Conservation (phyloP, 2,113 vertebrate genomes). For the Prinia subflava region DNA sequence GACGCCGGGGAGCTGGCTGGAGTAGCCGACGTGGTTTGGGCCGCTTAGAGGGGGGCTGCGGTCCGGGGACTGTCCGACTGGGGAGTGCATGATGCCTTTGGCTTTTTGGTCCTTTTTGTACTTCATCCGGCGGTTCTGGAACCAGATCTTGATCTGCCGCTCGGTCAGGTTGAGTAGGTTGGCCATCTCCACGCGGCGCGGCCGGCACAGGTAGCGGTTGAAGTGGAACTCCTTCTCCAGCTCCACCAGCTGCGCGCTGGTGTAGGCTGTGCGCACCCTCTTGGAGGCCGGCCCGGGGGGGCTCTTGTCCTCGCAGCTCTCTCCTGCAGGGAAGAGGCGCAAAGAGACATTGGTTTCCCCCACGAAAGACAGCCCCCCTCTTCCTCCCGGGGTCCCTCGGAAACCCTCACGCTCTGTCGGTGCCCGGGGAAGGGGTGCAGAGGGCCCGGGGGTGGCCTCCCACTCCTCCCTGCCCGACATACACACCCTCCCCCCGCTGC, state of each 20-base stretch:
- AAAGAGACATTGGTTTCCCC: neutral
- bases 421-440: neutral
- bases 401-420: neutral
- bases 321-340: conserved; percentile 74
- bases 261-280: conserved; percentile 95
- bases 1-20: conserved; percentile 89
- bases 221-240: conserved; percentile 99
- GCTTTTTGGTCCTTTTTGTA: conserved; percentile 99
- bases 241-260: conserved; percentile 96
- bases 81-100: conserved; percentile 97
- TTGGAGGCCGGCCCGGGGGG: conserved; percentile 95
- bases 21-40: conserved; percentile 90
- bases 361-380: neutral
- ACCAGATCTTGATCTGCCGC: conserved; percentile 99
- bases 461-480: neutral
- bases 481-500: neutral
- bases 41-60: conserved; percentile 92
- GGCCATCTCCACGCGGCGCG: conserved; percentile 96
- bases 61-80: conserved; percentile 94
- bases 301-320: conserved; percentile 96
- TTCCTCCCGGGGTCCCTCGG: neutral
- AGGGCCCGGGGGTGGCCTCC: neutral
- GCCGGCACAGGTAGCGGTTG: conserved; percentile 96
- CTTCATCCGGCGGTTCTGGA: conserved; percentile 98
- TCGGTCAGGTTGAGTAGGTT: conserved; percentile 97